Base-by-base conservation (phyloP, 1,140 invertebrate genomes). In the Eriosoma lanigerum region DNA sequence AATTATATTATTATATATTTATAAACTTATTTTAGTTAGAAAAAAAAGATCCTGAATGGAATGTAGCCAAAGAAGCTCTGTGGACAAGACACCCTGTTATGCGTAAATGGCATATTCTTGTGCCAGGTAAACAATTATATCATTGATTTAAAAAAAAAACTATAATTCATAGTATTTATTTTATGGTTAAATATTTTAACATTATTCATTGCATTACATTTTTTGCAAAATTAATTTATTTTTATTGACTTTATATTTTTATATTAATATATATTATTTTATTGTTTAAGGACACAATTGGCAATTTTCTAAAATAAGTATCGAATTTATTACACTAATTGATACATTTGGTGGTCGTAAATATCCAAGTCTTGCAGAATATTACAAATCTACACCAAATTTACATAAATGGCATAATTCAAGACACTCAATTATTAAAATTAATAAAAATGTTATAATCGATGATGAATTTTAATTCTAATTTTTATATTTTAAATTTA, bases 311-410 rank as follows among this genome's bases (percentile, higher is more conserved):
- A 93, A 93, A 86, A 82, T 95, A 83, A 87, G 92, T 62, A 92
- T 94, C 38, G 85, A 85, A 15, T 88, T 91, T 82, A 92, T 94
- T 64, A 88, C 88, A 38, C 88, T 94, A 80, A 84, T 94, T 64
- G 92, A 94, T 84, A 91, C 88, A 84, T 94, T 93, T 84, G 93
- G 93, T 10, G 93, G 93, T 17, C 90, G 91, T 1, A 89, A 90
- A 82, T 88, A 89, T 82, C 88, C 93, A 13, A 86, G 86, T 0
- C 83, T 89, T 0, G 84, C 88, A 2, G 90, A 92, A 56, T 93
- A 93, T 83, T 88, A 87, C 44, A 82, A 85, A 15, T 62, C 46
- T n/a, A 81, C 50, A 10, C 75, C 75, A 24, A 46, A 17, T 29
- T 48, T 46, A 1, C 21, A 78, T 48, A 9, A 17, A 12, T 44